Evolutionary conservation across 2,797 vertebrate genomes (phyloP).

Genomic region (Oryzias sinensis): DNA sequence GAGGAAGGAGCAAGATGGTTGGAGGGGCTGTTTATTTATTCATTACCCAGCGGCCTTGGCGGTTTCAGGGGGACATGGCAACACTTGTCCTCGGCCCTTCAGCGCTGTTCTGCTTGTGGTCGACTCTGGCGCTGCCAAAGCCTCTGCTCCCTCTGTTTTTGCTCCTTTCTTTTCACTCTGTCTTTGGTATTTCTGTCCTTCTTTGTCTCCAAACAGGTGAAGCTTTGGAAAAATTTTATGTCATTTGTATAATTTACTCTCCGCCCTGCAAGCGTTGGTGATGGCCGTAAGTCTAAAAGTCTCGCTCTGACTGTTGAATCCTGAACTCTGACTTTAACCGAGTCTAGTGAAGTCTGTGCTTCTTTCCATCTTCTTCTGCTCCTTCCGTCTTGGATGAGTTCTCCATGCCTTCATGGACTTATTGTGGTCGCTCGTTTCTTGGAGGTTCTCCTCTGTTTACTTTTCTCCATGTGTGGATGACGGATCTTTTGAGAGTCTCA

Average conservation of each 20-base stretch:
- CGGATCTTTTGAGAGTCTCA: too few species aligned
- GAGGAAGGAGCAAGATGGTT: conserved; percentile 76
- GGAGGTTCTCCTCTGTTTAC: too few species aligned
- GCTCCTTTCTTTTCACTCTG: conserved; percentile 12
- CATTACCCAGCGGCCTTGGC: conserved; percentile 77
- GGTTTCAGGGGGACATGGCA: conserved; percentile 78
- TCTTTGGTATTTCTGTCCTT: conserved; percentile 18
- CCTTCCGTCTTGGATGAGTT: too few species aligned
- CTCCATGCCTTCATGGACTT: too few species aligned
- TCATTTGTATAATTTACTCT: background rate
- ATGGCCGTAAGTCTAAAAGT: too few species aligned
- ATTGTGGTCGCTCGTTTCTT: too few species aligned
- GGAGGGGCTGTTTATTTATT: conserved; percentile 83
- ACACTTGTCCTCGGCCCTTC: conserved; percentile 76
- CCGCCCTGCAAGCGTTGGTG: background rate
- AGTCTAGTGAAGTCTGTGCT: too few species aligned
- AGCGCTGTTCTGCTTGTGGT: conserved; percentile 66
- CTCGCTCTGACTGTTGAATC: too few species aligned
- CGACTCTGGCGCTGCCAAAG: conserved; percentile 60
- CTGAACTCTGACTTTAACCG: too few species aligned
- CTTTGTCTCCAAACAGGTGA: background rate
- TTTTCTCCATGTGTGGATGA: too few species aligned
- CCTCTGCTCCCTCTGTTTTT: conserved; percentile 34
- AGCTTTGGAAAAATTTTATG: background rate
- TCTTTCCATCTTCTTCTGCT: too few species aligned